phyloP scores from a whole-genome alignment of 2,797 vertebrate species.

The Smutsia gigantea region DNA sequence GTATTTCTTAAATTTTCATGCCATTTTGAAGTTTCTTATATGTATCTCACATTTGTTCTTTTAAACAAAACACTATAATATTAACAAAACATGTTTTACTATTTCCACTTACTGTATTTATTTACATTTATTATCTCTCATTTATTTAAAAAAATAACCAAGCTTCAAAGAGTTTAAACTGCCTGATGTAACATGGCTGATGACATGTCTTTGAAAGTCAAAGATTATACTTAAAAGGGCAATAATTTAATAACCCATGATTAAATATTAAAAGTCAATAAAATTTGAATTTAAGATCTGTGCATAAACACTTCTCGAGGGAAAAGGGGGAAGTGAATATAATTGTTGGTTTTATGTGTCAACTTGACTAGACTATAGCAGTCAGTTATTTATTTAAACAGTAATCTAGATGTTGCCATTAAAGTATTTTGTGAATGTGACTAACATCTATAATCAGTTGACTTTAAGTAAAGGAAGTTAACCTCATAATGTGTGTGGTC shows the following conservation, averaged over 20 bases:
- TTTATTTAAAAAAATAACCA: neutral
- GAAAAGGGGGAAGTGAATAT: neutral
- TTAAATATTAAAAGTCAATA: neutral
- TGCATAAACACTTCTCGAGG: neutral
- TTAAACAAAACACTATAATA: neutral
- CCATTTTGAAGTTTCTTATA: neutral
- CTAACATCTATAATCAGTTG: neutral
- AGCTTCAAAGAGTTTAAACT: neutral
- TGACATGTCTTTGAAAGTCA: constrained; percentile 5
- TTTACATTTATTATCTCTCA: neutral
- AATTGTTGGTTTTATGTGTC: neutral
- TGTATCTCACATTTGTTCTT: neutral
- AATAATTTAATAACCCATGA: neutral
- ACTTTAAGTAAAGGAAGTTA: neutral
- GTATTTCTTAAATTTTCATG: neutral
- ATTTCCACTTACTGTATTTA: neutral
- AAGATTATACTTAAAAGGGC: neutral
- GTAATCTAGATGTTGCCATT: neutral
- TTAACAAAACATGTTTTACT: neutral
- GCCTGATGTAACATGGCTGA: neutral
- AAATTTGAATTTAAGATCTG: neutral
- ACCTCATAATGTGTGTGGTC: neutral
- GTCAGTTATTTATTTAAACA: neutral
- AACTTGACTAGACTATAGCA: neutral
- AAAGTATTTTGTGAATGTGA: neutral